Percentiles rank a stretch among this genome's conserved stretches.
These are phyloP conservation scores for Drosophila arizonae DNA, from an alignment of 1,140 invertebrate genomes.

Conservation along the genomic window DNA sequence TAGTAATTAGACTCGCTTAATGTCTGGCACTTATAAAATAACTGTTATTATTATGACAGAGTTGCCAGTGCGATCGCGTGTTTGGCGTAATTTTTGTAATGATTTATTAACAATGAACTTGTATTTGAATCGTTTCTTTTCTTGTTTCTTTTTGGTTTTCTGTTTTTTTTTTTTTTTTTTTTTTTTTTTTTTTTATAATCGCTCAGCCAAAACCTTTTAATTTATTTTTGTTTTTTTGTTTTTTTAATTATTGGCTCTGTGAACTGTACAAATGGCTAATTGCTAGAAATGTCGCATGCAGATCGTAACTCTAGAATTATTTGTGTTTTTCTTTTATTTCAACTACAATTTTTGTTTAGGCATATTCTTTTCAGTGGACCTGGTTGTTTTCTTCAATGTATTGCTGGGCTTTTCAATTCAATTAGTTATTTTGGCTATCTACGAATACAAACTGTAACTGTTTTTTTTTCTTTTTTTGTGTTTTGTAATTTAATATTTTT, in stretches of 20 bases:
- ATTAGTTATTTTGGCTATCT: conserved; percentile 78
- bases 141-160: conserved; percentile 10
- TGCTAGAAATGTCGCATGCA: conserved; percentile 37
- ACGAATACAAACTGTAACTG: conserved; percentile 61
- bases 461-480: conserved; percentile 12
- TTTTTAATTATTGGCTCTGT: conserved; percentile 26
- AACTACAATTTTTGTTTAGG: conserved; percentile 5
- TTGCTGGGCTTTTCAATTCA: conserved; percentile 43
- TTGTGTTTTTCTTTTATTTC: conserved; percentile 11
- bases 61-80: conserved; percentile 37
- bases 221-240: conserved; percentile 5
- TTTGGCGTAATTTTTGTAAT: conserved; percentile 39
- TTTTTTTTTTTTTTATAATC: conserved; percentile 18
- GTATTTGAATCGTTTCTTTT: conserved; percentile 33
- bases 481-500: conserved; percentile 22
- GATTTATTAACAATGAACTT: conserved; percentile 78
- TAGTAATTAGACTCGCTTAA: conserved; percentile 42
- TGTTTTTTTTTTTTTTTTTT: background rate
- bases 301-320: conserved; percentile 36
- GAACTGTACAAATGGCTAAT: conserved; percentile 52
- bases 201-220: conserved; percentile 44
- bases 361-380: conserved; percentile 26
- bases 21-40: conserved; percentile 54
- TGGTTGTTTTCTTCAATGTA: conserved; percentile 15
- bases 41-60: conserved; percentile 62